phyloP scores from a whole-genome alignment of 2,888 invertebrate genomes.

The Drosophila prostipennis region DNA sequence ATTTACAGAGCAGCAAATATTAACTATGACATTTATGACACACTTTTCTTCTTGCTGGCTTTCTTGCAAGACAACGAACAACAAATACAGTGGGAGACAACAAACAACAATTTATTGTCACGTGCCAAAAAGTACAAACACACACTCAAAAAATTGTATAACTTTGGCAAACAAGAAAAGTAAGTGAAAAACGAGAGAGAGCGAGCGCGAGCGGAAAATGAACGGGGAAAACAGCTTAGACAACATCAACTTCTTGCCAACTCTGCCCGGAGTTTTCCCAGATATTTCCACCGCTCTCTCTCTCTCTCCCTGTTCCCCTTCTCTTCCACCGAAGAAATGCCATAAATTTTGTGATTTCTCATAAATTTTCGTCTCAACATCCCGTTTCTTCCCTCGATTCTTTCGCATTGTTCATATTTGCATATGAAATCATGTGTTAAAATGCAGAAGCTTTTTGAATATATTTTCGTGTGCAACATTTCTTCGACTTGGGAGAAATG shows the following conservation, averaged over 20 bases:
- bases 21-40: conserved; percentile 77
- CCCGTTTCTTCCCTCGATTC: neutral
- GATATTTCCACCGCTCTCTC: neutral
- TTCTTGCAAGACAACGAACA: conserved; percentile 54
- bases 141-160: conserved; percentile 60
- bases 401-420: conserved; percentile 64
- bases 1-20: conserved; percentile 64
- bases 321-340: conserved; percentile 49
- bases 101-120: conserved; percentile 75
- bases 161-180: conserved; percentile 68
- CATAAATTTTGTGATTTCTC: conserved; percentile 72
- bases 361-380: conserved; percentile 52
- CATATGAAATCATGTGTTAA: conserved; percentile 77
- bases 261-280: conserved; percentile 23
- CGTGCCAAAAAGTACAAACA: conserved; percentile 74
- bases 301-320: neutral
- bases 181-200: conserved; percentile 50
- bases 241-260: conserved; percentile 45
- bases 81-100: conserved; percentile 23
- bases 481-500: conserved; percentile 14
- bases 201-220: conserved; percentile 25
- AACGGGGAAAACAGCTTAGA: conserved; percentile 33
- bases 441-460: conserved; percentile 56
- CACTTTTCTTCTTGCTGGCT: conserved; percentile 57
- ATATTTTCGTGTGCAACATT: conserved; percentile 45